Evolutionary conservation across 2,888 invertebrate species (phyloP), one percentile per base, ranked within the genome.

Genomic region (Flexamia atlantica): DNA sequence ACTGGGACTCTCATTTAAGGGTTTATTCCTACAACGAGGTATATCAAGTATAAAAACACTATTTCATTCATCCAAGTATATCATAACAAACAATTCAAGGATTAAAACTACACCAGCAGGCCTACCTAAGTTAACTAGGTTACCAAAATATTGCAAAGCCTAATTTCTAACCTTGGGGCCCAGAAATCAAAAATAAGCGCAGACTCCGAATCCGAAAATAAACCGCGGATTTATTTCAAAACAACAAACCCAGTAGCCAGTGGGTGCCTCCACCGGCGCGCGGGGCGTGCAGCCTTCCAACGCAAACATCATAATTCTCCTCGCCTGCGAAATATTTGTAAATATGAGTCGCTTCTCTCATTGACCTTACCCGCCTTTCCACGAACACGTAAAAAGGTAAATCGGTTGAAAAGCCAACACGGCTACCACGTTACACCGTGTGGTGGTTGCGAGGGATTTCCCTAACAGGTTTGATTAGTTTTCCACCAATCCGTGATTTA

Each of bases 241-340:
- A 64, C 64, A 57, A 57, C 64, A 57, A 57, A n/a, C 64, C 20
- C 53, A 12, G 12, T 5, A 46, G 46, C 17, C 14, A 46, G 14
- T 46, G 7, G 57, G 5, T 23, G 30, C 25, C 64, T 14, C 28
- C 64, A 17, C 25, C n/a, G n/a, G n/a, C n/a, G n/a, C n/a, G n/a
- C n/a, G n/a, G n/a, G n/a, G n/a, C n/a, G n/a, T n/a, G n/a, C n/a
- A n/a, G n/a, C n/a, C n/a, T n/a, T n/a, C 57, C 64, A 64, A 64
- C 1, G 7, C 25, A 64, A 64, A 64, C 64, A 64, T 64, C 64
- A 64, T 64, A 28, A 64, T 64, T 64, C 64, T 64, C 64, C 64
- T 23, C 23, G 57, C 57, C 20, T 5, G 64, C 64, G 5, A 28
- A 28, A 12, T 64, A 30, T 64, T 64, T 64, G 64, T 64, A 64